These are phyloP conservation scores for Brachionus angularis DNA, from an alignment of 1,140 invertebrate species.

Conservation along the genomic window DNA sequence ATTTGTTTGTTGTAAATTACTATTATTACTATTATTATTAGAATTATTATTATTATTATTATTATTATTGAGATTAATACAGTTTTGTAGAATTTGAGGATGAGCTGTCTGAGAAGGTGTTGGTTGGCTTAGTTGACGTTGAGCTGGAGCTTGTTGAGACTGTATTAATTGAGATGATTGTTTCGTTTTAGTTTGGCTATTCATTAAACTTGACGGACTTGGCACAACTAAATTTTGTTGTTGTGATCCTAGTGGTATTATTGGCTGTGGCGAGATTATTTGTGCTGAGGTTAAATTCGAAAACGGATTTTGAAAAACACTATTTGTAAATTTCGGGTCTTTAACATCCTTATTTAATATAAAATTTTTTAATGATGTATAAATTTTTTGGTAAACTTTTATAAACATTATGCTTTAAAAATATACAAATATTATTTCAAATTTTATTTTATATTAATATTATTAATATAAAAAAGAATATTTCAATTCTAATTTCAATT, in stretches of 20 bases:
- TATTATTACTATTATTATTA: no score
- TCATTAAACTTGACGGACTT: neutral
- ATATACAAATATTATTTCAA: no score
- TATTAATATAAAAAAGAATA: no score
- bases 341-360: conserved; percentile 4
- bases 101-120: no score
- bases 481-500: no score
- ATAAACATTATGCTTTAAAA: no score
- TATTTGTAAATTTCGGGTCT: neutral
- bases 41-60: no score
- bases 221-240: conserved; percentile 36
- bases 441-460: no score
- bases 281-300: conserved; percentile 37
- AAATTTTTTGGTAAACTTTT: no score
- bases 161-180: no score
- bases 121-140: neutral
- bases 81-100: conserved; percentile 41
- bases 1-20: conserved; percentile 34
- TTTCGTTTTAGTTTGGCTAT: neutral
- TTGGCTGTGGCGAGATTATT: conserved; percentile 30
- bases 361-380: no score
- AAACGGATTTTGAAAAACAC: conserved; percentile 23
- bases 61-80: no score
- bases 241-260: neutral
- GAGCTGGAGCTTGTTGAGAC: conserved; percentile 10